A percentile compares a stretch with the other conserved stretches of the same genome.
Evolutionary conservation across 2,888 invertebrate species (phyloP).

Genomic region (Sinhomidia bicolor): DNA sequence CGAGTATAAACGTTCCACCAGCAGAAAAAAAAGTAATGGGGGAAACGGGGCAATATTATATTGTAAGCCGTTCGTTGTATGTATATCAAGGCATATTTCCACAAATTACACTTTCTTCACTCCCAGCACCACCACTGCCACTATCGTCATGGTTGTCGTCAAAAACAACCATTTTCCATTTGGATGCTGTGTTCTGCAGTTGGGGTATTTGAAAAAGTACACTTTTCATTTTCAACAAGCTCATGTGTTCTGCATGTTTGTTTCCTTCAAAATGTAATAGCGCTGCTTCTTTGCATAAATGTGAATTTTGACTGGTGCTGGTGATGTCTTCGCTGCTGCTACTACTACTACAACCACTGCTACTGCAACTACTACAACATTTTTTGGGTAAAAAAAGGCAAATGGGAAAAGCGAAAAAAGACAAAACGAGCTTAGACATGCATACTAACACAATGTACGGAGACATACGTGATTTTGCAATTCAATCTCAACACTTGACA

Average conservation of each 20-base stretch:
- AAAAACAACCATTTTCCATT: constrained; percentile 10
- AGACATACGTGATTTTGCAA: constrained; percentile 34
- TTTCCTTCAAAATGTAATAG: neutral
- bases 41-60: neutral
- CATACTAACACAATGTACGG: constrained; percentile 1
- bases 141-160: neutral
- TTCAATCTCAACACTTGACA: neutral
- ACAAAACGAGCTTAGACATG: constrained; percentile 43
- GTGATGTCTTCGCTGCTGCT: neutral
- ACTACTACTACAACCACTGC: too few species aligned
- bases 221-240: constrained; percentile 22
- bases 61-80: neutral
- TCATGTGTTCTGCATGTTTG: neutral
- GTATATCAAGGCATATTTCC: neutral
- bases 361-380: too few species aligned
- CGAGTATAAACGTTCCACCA: neutral
- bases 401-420: constrained; percentile 14
- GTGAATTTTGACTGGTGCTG: neutral
- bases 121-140: neutral
- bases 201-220: constrained; percentile 15
- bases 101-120: neutral
- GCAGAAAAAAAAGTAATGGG: neutral
- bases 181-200: neutral
- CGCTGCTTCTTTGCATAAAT: constrained; percentile 6
- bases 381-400: neutral